phyloP scores from a whole-genome alignment of 2,888 invertebrate genomes.

The Camponotus fellah region DNA sequence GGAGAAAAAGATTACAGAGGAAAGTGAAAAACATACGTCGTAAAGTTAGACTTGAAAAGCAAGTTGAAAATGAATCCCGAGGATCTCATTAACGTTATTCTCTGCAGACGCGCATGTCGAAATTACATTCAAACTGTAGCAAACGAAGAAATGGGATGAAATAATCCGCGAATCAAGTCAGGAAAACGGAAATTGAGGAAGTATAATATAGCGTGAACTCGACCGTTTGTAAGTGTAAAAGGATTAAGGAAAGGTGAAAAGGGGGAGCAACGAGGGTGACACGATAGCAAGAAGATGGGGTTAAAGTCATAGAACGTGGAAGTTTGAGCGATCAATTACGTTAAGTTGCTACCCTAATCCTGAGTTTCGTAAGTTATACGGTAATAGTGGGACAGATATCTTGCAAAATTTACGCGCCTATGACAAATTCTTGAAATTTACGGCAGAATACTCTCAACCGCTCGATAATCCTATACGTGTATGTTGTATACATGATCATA shows the following conservation, averaged over 20 bases:
- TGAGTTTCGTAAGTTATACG: conserved; percentile 35
- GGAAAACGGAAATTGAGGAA: conserved; percentile 29
- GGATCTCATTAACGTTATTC: conserved; percentile 68
- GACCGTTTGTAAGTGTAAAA: conserved; percentile 29
- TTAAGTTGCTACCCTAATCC: conserved; percentile 47
- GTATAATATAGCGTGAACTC: conserved; percentile 23
- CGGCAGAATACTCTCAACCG: conserved; percentile 3
- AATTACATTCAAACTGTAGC: conserved; percentile 69
- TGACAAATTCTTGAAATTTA: conserved; percentile 38
- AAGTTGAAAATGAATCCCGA: conserved; percentile 41
- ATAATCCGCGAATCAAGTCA: conserved; percentile 47
- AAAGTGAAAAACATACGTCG: conserved; percentile 3
- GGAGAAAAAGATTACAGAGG: conserved; percentile 2
- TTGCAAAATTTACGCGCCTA: conserved; percentile 21
- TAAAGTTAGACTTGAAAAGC: conserved; percentile 39
- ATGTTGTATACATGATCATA: conserved; percentile 1
- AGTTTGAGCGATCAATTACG: conserved; percentile 54
- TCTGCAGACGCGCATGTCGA: conserved; percentile 66
- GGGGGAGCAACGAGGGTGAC: conserved; percentile 14
- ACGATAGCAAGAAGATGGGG: conserved; percentile 24
- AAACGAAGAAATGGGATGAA: conserved; percentile 50
- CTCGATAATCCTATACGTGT: not conserved
- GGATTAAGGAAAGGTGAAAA: conserved; percentile 42
- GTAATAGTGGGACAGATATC: conserved; percentile 29
- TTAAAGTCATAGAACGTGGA: conserved; percentile 30